Percentiles rank a stretch among this genome's conserved stretches.
These are phyloP conservation scores for Streblospio benedicti DNA, from an alignment of 1,140 invertebrate species.

Conservation along the genomic window DNA sequence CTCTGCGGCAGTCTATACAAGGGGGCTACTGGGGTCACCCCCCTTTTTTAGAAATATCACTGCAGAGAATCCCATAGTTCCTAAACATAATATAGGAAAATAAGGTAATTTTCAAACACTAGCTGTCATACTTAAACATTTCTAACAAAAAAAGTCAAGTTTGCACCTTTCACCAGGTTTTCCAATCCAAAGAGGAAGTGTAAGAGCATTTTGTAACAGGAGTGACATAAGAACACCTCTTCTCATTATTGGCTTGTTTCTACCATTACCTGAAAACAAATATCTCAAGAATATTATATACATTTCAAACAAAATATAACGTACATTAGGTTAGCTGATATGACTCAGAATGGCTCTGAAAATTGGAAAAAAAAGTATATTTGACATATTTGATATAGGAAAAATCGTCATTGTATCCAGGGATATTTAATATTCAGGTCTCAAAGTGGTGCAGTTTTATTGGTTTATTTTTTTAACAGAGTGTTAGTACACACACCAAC, in stretches of 20 bases:
- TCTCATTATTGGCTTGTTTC: constrained; percentile 74
- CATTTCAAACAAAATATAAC: constrained; percentile 2
- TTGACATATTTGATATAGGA: no score
- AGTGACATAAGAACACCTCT: constrained; percentile 91
- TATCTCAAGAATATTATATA: not conserved
- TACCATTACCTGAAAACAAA: constrained; percentile 30
- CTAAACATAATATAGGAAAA: not conserved
- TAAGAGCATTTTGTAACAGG: constrained; percentile 80
- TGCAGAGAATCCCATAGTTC: not conserved
- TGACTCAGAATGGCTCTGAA: not conserved
- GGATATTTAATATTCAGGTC: no score
- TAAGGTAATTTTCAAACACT: no score
- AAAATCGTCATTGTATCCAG: no score
- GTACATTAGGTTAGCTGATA: not conserved
- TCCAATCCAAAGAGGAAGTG: constrained; percentile 84
- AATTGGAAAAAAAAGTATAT: not conserved
- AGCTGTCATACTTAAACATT: no score
- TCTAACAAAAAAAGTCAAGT: no score
- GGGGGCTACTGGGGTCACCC: no score
- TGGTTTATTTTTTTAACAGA: no score
- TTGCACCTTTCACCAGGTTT: constrained; percentile 69
- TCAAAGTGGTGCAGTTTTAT: no score
- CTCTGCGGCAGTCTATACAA: no score
- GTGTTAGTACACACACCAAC: no score
- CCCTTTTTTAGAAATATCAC: not conserved